Percentiles rank a stretch among this genome's conserved stretches.
Evolutionary conservation across 2,797 vertebrate genomes (phyloP).

Genomic region (Paratrypauchen microcephalus): DNA sequence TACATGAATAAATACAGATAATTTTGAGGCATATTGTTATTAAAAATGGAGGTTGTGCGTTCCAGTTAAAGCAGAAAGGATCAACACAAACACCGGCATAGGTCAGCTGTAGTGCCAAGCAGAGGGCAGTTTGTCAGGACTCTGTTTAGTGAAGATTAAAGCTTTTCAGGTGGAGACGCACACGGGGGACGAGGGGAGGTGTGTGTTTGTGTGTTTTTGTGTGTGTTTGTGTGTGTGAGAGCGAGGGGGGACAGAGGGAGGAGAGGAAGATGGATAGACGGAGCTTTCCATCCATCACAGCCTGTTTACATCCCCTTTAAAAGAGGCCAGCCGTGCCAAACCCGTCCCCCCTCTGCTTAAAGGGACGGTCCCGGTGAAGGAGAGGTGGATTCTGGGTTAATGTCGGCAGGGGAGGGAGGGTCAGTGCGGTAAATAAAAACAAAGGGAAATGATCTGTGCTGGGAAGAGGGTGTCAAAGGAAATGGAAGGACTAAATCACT

Average conservation of each 20-base stretch:
- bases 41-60: no score
- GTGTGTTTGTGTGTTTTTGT: no score
- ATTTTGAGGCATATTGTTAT: no score
- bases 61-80: no score
- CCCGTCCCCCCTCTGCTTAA: conserved; percentile 35
- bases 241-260: conserved; percentile 27
- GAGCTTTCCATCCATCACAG: conserved; percentile 69
- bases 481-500: no score
- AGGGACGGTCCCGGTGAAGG: conserved; percentile 27
- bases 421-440: no score
- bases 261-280: conserved; percentile 67
- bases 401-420: no score
- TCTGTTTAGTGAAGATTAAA: conserved; percentile 75
- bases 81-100: no score
- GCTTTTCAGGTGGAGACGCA: conserved; percentile 53
- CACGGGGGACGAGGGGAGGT: neutral
- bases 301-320: conserved; percentile 73
- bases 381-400: neutral
- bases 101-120: conserved; percentile 7
- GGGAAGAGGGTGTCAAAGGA: no score
- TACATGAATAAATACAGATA: no score
- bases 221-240: neutral
- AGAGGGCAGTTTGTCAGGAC: conserved; percentile 59
- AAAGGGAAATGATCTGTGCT: no score
- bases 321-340: conserved; percentile 53